phyloP scores from a whole-genome alignment of 2,113 vertebrate genomes.

The Progne subis region DNA sequence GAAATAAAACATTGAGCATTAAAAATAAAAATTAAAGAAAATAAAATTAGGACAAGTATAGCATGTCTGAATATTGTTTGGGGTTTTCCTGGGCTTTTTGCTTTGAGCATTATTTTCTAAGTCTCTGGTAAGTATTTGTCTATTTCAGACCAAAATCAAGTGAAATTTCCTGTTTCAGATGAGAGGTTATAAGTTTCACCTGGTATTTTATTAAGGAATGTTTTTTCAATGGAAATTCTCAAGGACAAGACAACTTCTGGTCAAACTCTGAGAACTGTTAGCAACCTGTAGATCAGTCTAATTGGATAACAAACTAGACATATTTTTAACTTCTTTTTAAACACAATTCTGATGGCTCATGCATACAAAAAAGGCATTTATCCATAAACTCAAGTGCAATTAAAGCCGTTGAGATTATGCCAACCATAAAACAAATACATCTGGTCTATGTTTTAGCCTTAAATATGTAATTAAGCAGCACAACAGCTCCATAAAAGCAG shows the following conservation, averaged over 20 bases:
- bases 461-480: neutral
- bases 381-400: neutral
- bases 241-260: neutral
- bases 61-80: neutral
- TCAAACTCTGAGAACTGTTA: neutral
- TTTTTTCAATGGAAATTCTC: neutral
- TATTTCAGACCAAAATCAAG: neutral
- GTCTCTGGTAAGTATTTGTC: neutral
- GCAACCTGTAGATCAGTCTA: neutral
- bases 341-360: neutral
- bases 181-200: neutral
- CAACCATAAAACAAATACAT: neutral
- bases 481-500: neutral
- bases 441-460: neutral
- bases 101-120: neutral
- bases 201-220: neutral
- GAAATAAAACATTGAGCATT: neutral
- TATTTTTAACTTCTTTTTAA: neutral
- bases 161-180: neutral
- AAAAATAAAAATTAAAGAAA: neutral
- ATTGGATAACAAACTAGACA: neutral
- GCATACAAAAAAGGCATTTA: neutral
- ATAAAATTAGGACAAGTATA: neutral
- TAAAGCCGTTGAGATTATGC: neutral
- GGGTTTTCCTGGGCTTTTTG: neutral